These are phyloP conservation scores for Tokudaia muenninki DNA, from an alignment of 2,797 vertebrate genomes.

Conservation along the genomic window DNA sequence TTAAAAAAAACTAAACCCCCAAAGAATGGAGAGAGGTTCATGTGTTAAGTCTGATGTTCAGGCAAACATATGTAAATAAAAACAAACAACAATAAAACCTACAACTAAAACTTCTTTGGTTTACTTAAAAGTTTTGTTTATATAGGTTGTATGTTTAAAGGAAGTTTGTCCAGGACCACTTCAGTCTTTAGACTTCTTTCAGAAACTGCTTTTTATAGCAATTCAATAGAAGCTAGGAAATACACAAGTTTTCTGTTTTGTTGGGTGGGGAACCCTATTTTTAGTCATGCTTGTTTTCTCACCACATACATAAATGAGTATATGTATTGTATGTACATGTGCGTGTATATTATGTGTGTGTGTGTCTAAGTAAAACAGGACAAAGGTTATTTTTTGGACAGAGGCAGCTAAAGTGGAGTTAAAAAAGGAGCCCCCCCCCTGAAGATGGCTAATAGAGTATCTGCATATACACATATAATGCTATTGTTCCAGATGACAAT, in stretches of 20 bases:
- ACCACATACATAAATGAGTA: not conserved
- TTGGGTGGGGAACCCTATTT: slow-evolving; percentile 1
- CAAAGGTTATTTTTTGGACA: slow-evolving; percentile 20
- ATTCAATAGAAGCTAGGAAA: slow-evolving; percentile 43
- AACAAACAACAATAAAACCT: not conserved
- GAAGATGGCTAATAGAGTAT: not conserved
- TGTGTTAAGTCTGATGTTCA: slow-evolving; percentile 18
- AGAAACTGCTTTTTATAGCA: slow-evolving; percentile 54
- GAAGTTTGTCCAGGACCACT: slow-evolving; percentile 24
- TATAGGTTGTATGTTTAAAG: slow-evolving; percentile 48
- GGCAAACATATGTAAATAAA: slow-evolving; percentile 2
- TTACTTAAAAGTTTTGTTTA: slow-evolving; percentile 61
- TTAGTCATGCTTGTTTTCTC: slow-evolving; percentile 1
- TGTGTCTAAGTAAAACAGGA: not conserved
- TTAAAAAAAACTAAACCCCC: not conserved
- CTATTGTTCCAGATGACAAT: not conserved
- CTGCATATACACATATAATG: not conserved
- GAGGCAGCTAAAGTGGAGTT: not conserved
- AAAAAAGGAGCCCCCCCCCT: not conserved
- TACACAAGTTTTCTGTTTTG: slow-evolving; percentile 12
- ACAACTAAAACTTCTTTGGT: slow-evolving; percentile 11
- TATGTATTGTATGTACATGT: not conserved
- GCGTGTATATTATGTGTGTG: not conserved
- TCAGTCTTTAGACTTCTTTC: slow-evolving; percentile 50
- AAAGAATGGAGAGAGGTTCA: not conserved